Base-by-base conservation (phyloP, 2,888 invertebrate species). In the Nasonovia ribisnigri region DNA sequence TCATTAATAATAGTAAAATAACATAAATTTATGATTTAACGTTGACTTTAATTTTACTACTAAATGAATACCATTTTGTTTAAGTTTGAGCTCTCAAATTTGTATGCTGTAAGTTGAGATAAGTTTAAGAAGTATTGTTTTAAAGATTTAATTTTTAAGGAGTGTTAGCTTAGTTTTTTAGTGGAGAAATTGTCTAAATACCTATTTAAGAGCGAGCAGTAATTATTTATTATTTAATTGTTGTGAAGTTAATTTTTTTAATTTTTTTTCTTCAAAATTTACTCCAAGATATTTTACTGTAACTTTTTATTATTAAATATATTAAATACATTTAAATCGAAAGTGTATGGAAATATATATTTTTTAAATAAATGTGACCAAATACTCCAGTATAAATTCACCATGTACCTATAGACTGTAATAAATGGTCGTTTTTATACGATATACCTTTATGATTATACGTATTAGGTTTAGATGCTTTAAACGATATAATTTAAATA, bases 401-500 rank as follows among this genome's bases (percentile, higher is more conserved):
- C 36, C 36, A 6, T 6, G 29, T 60, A 57, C 5, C 46, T 46
- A 13, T 16, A 67, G 3, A 67, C 11, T 42, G 42, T 77, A 84
- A 36, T 46, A 84, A 43, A 43, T 11, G 43, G 5, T 43, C 11
- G 43, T 84, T 86, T 46, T 48, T 48, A 46, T 6, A 46, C 29
- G 43, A 26, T 84, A 86, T 29, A 88, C 51, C 88, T 36, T 36
- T 36, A 5, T 77, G 36, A 77, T 84, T 42, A 10, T 42, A 91
- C 36, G 26, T 84, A 90, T 90, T 43, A 46, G 26, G 10, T 46
- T 46, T 36, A 36, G 20, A 77, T 1, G 20, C 77, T 36, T 90
- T 90, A 90, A 60, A 90, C 43, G 46, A 46, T 46, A 84, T 84
- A 90, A 84, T 84, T 51, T 91, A 84, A 84, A 91, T 91, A 91